Conservation (phyloP, 2,797 vertebrate species). For the Muscicapa striata region DNA sequence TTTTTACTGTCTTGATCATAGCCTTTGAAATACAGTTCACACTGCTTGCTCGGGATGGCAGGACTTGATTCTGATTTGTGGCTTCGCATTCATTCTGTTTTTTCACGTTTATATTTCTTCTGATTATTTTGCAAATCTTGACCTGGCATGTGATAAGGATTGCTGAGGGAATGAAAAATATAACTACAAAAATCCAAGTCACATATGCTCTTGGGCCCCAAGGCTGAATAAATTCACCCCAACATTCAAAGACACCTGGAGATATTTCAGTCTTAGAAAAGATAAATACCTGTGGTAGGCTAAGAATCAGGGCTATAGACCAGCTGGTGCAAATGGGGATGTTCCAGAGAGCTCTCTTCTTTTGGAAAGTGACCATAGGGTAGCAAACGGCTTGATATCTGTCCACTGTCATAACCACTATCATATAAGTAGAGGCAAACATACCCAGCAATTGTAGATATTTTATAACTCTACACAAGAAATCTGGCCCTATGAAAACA, state of each 20-base stretch:
- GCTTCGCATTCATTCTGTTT: constrained; percentile 49
- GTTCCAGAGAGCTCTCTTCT: constrained; percentile 74
- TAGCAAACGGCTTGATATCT: constrained; percentile 71
- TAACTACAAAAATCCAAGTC: constrained; percentile 72
- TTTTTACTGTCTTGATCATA: constrained; percentile 78
- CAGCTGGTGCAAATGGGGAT: constrained; percentile 67
- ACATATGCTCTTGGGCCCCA: constrained; percentile 68
- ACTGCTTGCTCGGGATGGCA: constrained; percentile 57
- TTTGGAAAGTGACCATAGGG: constrained; percentile 71
- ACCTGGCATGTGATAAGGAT: constrained; percentile 67
- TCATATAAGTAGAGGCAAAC: constrained; percentile 75
- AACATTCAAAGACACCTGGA: constrained; percentile 69
- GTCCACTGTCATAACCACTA: constrained; percentile 72
- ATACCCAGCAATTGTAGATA: constrained; percentile 73
- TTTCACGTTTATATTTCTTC: constrained; percentile 65
- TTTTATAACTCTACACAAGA: constrained; percentile 72
- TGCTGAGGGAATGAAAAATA: constrained; percentile 71
- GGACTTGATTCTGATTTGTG: constrained; percentile 42
- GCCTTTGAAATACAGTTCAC: constrained; percentile 74
- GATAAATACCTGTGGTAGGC: constrained; percentile 76
- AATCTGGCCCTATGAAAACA: constrained; percentile 71
- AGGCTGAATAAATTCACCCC: constrained; percentile 71
- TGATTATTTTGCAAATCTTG: constrained; percentile 70
- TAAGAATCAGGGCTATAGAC: constrained; percentile 66
- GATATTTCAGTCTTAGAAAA: constrained; percentile 74